A percentile compares a stretch with the other conserved stretches of the same genome.
Conservation (phyloP, 2,113 vertebrate genomes). For the Nibea albiflora region DNA sequence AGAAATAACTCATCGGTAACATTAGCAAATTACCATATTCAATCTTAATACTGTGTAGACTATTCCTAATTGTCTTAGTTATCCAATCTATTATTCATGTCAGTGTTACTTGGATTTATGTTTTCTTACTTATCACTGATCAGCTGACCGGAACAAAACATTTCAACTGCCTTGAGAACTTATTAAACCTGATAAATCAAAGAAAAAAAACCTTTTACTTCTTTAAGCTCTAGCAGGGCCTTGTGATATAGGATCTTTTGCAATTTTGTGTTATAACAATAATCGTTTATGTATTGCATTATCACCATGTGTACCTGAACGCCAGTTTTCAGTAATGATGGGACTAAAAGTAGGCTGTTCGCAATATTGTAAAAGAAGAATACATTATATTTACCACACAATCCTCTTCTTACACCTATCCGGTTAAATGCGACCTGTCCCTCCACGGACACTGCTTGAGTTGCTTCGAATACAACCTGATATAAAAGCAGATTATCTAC, state of each 20-base stretch:
- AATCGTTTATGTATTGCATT: neutral
- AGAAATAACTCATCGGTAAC: neutral
- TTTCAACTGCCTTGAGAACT: neutral
- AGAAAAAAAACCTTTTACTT: neutral
- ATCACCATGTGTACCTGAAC: neutral
- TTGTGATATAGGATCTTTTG: neutral
- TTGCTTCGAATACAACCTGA: conserved; percentile 86
- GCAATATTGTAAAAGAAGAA: neutral
- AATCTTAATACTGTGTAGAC: neutral
- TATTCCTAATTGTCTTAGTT: neutral
- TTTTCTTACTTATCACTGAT: neutral
- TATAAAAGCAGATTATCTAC: conserved; percentile 19
- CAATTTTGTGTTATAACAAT: neutral
- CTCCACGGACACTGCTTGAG: conserved; percentile 69
- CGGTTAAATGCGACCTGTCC: conserved; percentile 78
- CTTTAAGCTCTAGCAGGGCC: neutral
- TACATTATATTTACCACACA: conserved; percentile 78
- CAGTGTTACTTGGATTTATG: neutral
- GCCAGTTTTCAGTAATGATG: neutral
- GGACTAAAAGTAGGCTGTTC: neutral
- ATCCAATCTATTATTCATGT: neutral
- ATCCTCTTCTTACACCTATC: conserved; percentile 79
- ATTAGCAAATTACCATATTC: neutral
- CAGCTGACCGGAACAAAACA: neutral
- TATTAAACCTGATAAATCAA: neutral